Percentiles rank a stretch among this genome's conserved stretches.
Conservation (phyloP, 1,140 invertebrate genomes). For the Chrysomallon squamiferum region DNA sequence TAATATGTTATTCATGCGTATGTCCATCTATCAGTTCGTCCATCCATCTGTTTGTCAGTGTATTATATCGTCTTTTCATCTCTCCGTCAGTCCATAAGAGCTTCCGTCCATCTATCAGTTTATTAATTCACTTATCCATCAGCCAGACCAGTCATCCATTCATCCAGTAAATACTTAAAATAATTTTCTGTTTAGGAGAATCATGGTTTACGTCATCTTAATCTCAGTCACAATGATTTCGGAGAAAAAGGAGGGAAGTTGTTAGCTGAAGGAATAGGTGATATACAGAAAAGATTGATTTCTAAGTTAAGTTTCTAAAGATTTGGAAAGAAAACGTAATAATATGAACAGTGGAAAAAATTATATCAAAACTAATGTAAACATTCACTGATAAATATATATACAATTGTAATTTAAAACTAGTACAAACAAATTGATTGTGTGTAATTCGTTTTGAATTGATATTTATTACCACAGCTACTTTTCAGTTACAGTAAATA, state of each 20-base stretch:
- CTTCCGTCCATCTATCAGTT: too few species aligned
- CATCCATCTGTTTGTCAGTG: too few species aligned
- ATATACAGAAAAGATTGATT: not conserved
- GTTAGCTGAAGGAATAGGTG: conserved; percentile 38
- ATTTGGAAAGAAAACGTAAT: not conserved
- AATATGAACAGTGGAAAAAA: not conserved
- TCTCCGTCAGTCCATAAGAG: too few species aligned
- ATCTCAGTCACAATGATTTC: conserved; percentile 41
- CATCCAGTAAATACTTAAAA: too few species aligned
- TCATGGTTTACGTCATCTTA: conserved; percentile 26
- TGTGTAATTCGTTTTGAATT: not conserved
- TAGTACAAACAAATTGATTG: not conserved
- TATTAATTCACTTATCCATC: too few species aligned
- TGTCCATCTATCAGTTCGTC: too few species aligned
- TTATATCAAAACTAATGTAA: not conserved
- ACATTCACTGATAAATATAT: not conserved
- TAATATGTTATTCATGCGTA: too few species aligned
- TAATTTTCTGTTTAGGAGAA: conserved; percentile 31
- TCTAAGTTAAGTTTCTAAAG: not conserved
- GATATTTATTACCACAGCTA: not conserved
- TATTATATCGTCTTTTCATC: too few species aligned
- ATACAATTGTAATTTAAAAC: not conserved
- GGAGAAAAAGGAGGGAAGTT: conserved; percentile 39
- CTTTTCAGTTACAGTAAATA: too few species aligned
- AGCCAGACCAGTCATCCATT: too few species aligned